These are phyloP conservation scores for Entomobrya proxima DNA, from an alignment of 2,888 invertebrate species.

Conservation along the genomic window DNA sequence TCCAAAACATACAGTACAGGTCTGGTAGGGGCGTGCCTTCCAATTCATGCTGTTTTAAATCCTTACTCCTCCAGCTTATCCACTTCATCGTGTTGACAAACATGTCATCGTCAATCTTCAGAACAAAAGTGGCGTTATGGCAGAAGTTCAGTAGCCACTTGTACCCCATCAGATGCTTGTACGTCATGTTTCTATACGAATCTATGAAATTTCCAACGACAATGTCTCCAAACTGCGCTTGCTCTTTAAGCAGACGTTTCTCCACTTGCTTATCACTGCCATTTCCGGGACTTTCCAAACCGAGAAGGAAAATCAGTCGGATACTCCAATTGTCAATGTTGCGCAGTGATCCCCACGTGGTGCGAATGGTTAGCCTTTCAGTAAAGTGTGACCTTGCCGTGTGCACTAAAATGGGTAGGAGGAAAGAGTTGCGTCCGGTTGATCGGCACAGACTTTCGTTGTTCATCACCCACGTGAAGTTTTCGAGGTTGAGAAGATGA, in stretches of 20 bases:
- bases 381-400: background rate
- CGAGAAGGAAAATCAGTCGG: background rate
- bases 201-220: conserved; percentile 3
- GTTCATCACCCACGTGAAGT: no score
- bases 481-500: no score
- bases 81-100: conserved; percentile 75
- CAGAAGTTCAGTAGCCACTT: conserved; percentile 75
- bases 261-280: background rate
- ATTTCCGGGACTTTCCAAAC: background rate
- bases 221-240: background rate
- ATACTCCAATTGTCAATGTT: background rate
- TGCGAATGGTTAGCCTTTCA: background rate
- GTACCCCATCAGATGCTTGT: conserved; percentile 76
- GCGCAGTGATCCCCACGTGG: background rate
- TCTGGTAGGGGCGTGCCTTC: no score
- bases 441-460: no score
- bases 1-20: no score
- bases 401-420: background rate
- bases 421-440: no score
- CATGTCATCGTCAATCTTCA: conserved; percentile 76
- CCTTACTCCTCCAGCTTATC: conserved; percentile 16
- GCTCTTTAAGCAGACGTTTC: conserved; percentile 3
- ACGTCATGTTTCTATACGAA: conserved; percentile 72
- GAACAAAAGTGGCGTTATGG: conserved; percentile 71
- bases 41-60: background rate